Evolutionary conservation across 2,888 invertebrate genomes (phyloP), one percentile per base, ranked within the genome.

Genomic region (Cosmorhoe ocellata): DNA sequence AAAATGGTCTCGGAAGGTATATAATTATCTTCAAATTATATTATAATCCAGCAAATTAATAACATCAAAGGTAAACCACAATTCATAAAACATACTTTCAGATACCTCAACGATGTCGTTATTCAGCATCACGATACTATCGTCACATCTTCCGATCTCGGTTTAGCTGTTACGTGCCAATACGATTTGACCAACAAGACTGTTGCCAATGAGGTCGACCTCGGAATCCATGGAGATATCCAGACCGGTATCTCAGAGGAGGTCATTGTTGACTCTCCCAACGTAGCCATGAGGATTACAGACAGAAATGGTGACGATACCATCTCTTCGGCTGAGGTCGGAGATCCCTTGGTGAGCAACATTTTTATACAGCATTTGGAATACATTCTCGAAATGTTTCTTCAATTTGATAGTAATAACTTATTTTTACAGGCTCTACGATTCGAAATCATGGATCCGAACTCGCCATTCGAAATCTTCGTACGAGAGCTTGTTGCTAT

Each of bases 71-170:
- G 14, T 6, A 40, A 41, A 49, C 31, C 32, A 36, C 30, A 55
- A 50, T 53, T 32, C 45, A 51, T 37, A 30, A 39, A 55, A 46
- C 59, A 43, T 54, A 28, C 46, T 76, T 78, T 10, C 72, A 91
- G 91, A 72, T 96, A 96, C 78, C 92, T 97, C 74, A 98, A 97
- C 82, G 98, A 98, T 84, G 97, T 97, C 57, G 96, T 98, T 48
- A 97, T 98, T 71, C 98, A 98, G 79, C 97, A 98, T 87, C 98
- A 98, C 89, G 97, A 97, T 78, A 97, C 97, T 74, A 98, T 98
- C 70, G 97, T 98, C 59, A 98, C 98, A 60, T 97, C 96, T 58
- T 96, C 97, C 40, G 98, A 98, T 92, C 92, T 98, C 70, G 98
- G 98, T 30, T 92, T 98, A 46, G 97, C 97, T 37, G 97, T 98